phyloP scores from a whole-genome alignment of 2,797 vertebrate species.

The Columba guinea region DNA sequence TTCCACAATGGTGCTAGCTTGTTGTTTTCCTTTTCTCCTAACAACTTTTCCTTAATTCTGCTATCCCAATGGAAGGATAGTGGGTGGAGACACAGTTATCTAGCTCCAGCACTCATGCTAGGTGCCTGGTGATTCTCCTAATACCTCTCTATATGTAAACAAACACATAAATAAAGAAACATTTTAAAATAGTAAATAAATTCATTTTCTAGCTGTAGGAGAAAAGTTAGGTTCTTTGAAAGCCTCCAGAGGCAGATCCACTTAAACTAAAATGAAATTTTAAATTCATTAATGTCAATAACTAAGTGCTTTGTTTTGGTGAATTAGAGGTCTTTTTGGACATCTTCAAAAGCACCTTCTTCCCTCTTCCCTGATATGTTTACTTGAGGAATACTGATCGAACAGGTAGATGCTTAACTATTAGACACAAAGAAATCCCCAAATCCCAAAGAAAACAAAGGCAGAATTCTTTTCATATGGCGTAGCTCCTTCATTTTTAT shows the following conservation, averaged over 20 bases:
- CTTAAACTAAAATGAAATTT: neutral
- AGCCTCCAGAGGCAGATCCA: neutral
- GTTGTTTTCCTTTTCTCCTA: neutral
- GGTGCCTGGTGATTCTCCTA: neutral
- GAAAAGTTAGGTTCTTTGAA: neutral
- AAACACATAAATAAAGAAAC: neutral
- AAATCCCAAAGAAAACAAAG: neutral
- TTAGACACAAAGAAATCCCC: neutral
- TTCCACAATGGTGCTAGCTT: neutral
- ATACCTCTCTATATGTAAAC: neutral
- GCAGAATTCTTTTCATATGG: neutral
- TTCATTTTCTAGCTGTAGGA: neutral
- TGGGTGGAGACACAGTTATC: neutral
- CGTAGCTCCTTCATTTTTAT: neutral
- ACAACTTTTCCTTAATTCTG: neutral
- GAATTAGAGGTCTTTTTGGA: neutral
- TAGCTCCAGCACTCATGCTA: neutral
- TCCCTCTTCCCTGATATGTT: neutral
- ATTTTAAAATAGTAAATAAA: neutral
- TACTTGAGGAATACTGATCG: neutral
- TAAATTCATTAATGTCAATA: neutral
- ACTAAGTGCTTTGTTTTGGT: neutral
- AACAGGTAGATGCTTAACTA: neutral
- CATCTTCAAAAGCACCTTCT: neutral
- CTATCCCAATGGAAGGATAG: neutral